phyloP scores from a whole-genome alignment of 2,797 vertebrate genomes.

The Cirrhinus molitorella region DNA sequence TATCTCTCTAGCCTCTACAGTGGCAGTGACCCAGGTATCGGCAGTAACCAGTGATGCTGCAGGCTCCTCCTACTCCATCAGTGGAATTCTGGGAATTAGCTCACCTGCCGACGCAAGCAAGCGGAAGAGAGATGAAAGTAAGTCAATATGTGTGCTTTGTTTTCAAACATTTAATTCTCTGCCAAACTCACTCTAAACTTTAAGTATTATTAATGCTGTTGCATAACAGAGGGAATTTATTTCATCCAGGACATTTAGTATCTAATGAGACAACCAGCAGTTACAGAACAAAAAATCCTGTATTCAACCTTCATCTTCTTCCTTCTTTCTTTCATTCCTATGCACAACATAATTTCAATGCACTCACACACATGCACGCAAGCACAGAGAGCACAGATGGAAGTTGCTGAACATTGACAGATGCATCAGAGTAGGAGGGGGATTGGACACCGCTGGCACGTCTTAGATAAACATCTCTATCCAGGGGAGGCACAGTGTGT shows the following conservation, averaged over 20 bases:
- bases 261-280: conserved; percentile 12
- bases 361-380: conserved; percentile 32
- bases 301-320: not conserved
- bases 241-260: not conserved
- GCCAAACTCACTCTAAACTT: not conserved
- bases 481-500: conserved; percentile 63
- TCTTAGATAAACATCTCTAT: conserved; percentile 79
- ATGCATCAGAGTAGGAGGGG: conserved; percentile 58
- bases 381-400: conserved; percentile 60
- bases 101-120: conserved; percentile 91
- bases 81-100: conserved; percentile 97
- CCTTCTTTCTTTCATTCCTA: conserved; percentile 29
- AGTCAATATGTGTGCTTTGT: conserved; percentile 48
- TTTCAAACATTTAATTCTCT: not conserved
- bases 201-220: not conserved
- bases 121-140: conserved; percentile 97
- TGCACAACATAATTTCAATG: conserved; percentile 9
- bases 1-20: conserved; percentile 85
- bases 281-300: not conserved
- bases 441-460: conserved; percentile 59
- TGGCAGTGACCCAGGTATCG: conserved; percentile 93
- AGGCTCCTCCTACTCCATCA: conserved; percentile 98
- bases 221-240: not conserved
- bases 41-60: conserved; percentile 93
- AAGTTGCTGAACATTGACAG: conserved; percentile 64